A percentile compares a stretch with the other conserved stretches of the same genome.
These are phyloP conservation scores for Pardalotus punctatus DNA, from an alignment of 2,113 vertebrate genomes.

Conservation along the genomic window DNA sequence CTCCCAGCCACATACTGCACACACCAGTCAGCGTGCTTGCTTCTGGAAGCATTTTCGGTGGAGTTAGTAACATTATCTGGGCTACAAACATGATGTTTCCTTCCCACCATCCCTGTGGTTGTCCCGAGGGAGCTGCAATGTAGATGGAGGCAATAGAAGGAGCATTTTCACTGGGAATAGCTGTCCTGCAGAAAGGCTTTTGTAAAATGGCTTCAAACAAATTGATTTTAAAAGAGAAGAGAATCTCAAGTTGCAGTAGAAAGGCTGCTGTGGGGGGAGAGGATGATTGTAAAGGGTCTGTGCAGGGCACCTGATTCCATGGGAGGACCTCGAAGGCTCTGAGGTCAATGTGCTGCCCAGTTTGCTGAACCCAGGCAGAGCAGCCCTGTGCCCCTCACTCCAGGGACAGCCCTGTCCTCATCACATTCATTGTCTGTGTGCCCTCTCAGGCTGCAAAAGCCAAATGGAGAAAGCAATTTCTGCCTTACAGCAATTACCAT, in stretches of 20 bases:
- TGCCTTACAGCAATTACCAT: neutral
- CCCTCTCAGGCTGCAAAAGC: neutral
- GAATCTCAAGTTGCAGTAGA: neutral
- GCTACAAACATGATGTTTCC: neutral
- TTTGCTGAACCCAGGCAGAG: neutral
- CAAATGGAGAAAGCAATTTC: neutral
- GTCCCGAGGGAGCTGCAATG: neutral
- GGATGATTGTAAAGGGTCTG: neutral
- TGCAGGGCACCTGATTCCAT: neutral
- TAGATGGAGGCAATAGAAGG: neutral
- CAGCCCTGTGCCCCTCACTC: neutral
- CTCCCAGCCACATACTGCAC: neutral
- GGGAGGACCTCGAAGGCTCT: neutral
- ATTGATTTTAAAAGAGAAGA: neutral
- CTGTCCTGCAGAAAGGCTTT: neutral
- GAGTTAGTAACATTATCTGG: neutral
- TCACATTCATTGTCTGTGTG: neutral
- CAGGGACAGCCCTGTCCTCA: neutral
- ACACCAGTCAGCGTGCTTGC: neutral
- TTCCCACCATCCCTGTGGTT: neutral
- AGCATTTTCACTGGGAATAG: neutral
- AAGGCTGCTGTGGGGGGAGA: neutral
- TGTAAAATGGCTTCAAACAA: neutral
- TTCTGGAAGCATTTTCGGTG: neutral
- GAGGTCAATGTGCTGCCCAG: neutral